Conservation (phyloP, 2,888 invertebrate genomes). For the Meta bourneti region DNA sequence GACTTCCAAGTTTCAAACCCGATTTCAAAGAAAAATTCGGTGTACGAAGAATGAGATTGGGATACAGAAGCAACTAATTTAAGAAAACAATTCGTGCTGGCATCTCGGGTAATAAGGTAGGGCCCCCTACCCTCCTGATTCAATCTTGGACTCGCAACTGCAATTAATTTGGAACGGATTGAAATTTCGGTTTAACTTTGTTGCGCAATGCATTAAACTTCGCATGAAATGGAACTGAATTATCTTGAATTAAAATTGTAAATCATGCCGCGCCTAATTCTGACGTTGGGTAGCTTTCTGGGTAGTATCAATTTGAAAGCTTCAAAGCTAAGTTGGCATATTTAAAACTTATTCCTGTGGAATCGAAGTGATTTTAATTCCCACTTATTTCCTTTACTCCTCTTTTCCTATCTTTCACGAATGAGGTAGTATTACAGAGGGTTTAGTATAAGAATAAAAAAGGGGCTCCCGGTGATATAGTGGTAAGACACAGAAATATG, state of each 20-base stretch:
- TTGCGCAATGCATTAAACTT: not conserved
- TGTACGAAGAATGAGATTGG: not conserved
- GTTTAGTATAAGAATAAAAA: no score
- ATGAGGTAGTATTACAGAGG: no score
- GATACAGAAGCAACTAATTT: conserved; percentile 11
- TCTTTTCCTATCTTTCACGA: no score
- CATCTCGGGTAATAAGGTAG: not conserved
- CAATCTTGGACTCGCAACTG: not conserved
- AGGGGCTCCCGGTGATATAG: no score
- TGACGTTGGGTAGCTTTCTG: not conserved
- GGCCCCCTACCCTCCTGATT: not conserved
- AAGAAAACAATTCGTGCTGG: conserved; percentile 39
- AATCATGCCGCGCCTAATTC: not conserved
- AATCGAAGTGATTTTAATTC: no score
- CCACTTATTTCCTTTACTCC: no score
- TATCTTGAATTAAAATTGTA: not conserved
- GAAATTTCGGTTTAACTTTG: not conserved
- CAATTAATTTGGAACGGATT: not conserved
- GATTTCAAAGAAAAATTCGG: conserved; percentile 23
- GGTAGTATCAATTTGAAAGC: not conserved
- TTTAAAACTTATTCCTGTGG: no score
- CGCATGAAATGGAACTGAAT: not conserved
- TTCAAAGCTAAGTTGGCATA: no score
- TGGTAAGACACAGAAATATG: no score
- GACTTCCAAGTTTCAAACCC: not conserved